Conservation (phyloP, 2,888 invertebrate species). For the Dryobotodes eremita region DNA sequence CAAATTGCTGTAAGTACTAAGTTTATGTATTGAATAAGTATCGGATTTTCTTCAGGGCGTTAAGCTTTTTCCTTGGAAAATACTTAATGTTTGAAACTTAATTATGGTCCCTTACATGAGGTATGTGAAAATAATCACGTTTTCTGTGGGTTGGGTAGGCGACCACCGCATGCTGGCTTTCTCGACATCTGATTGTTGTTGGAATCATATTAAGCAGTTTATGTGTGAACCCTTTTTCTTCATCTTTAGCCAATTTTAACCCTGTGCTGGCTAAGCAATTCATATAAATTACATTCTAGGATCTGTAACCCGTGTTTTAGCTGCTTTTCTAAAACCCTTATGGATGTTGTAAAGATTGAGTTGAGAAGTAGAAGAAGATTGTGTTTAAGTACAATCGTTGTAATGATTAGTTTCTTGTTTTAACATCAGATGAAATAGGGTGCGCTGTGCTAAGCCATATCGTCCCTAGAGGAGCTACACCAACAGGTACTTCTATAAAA, state of each 20-base stretch:
- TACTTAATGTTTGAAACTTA: slow-evolving; percentile 14
- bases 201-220: background rate
- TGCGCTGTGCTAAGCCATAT: background rate
- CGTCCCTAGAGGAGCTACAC: background rate
- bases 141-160: background rate
- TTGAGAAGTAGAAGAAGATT: no score
- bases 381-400: background rate
- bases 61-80: slow-evolving; percentile 20
- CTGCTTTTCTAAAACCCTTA: background rate
- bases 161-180: background rate
- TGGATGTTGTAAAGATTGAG: background rate
- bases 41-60: slow-evolving; percentile 30
- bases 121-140: slow-evolving; percentile 23
- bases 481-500: background rate
- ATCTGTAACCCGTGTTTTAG: background rate
- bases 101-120: slow-evolving; percentile 8
- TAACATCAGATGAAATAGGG: background rate
- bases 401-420: background rate
- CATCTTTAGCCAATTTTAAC: background rate
- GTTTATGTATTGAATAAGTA: slow-evolving; percentile 31
- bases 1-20: slow-evolving; percentile 38
- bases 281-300: background rate
- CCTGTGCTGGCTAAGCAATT: background rate
- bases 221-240: background rate
- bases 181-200: background rate